Percentiles rank a stretch among this genome's conserved stretches.
phyloP scores from a whole-genome alignment of 2,113 vertebrate genomes.

The Eleginops maclovinus region DNA sequence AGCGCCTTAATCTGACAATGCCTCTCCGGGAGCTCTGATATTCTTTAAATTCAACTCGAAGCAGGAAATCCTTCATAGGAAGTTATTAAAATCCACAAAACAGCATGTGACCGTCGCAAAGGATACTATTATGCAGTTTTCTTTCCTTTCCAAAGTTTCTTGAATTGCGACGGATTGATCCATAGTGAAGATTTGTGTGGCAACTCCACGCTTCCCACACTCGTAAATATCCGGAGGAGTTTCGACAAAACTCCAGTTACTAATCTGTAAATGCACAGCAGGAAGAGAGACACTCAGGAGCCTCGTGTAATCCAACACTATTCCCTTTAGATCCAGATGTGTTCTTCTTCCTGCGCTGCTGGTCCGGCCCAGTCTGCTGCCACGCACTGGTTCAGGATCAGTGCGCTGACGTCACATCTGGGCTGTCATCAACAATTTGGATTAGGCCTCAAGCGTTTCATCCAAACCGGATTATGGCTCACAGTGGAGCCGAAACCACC shows the following conservation, averaged over 20 bases:
- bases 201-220: slow-evolving; percentile 9
- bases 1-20: not conserved
- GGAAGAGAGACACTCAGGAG: not conserved
- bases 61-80: not conserved
- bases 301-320: slow-evolving; percentile 39
- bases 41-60: not conserved
- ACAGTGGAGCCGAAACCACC: not conserved
- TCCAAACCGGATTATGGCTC: slow-evolving; percentile 2
- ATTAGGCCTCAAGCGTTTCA: slow-evolving; percentile 16
- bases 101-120: slow-evolving; percentile 53
- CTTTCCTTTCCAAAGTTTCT: slow-evolving; percentile 85
- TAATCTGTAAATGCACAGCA: not conserved
- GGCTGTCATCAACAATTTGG: slow-evolving; percentile 51
- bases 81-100: not conserved
- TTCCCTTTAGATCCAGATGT: slow-evolving; percentile 56
- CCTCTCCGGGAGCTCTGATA: slow-evolving; percentile 2
- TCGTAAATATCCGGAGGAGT: slow-evolving; percentile 8
- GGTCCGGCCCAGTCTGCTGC: slow-evolving; percentile 68
- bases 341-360: not conserved
- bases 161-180: slow-evolving; percentile 94
- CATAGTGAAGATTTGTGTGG: slow-evolving; percentile 75
- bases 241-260: not conserved
- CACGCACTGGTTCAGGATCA: slow-evolving; percentile 73
- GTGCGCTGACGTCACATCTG: slow-evolving; percentile 74
- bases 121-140: slow-evolving; percentile 92